Conservation (phyloP, 2,113 vertebrate species). For the Lepisosteus oculatus region DNA sequence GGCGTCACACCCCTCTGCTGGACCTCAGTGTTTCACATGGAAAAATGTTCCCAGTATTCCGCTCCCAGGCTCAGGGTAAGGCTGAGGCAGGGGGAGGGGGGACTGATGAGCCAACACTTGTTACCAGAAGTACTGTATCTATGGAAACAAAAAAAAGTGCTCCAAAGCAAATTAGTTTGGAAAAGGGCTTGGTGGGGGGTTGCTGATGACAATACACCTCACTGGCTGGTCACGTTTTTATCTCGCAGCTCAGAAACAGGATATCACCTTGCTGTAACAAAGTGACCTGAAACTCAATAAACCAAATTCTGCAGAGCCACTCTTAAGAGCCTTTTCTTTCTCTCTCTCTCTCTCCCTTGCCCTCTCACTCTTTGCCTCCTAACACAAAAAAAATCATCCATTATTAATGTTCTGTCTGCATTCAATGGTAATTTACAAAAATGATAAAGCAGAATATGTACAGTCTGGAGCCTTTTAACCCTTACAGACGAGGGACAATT, state of each 20-base stretch:
- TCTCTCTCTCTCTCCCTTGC: background rate
- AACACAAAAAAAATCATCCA: background rate
- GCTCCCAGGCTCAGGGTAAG: slow-evolving; percentile 69
- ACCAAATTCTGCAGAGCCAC: background rate
- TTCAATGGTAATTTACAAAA: background rate
- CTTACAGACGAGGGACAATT: background rate
- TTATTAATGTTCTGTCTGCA: background rate
- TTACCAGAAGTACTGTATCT: slow-evolving; percentile 42
- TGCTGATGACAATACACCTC: slow-evolving; percentile 16
- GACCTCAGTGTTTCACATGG: slow-evolving; percentile 72
- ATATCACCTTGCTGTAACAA: slow-evolving; percentile 19
- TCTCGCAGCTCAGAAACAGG: slow-evolving; percentile 14
- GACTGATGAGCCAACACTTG: slow-evolving; percentile 49
- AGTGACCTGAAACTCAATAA: slow-evolving; percentile 16
- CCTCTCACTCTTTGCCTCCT: background rate
- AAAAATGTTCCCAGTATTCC: slow-evolving; percentile 76
- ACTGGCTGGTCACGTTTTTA: slow-evolving; percentile 4
- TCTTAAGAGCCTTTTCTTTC: background rate
- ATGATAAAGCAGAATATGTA: background rate
- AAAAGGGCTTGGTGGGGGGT: background rate
- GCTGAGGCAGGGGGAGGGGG: slow-evolving; percentile 57
- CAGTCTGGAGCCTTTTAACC: background rate
- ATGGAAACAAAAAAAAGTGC: slow-evolving; percentile 32
- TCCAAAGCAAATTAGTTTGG: slow-evolving; percentile 26
- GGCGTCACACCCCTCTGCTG: slow-evolving; percentile 72